phyloP scores from a whole-genome alignment of 2,888 invertebrate genomes.

The Labia minor region DNA sequence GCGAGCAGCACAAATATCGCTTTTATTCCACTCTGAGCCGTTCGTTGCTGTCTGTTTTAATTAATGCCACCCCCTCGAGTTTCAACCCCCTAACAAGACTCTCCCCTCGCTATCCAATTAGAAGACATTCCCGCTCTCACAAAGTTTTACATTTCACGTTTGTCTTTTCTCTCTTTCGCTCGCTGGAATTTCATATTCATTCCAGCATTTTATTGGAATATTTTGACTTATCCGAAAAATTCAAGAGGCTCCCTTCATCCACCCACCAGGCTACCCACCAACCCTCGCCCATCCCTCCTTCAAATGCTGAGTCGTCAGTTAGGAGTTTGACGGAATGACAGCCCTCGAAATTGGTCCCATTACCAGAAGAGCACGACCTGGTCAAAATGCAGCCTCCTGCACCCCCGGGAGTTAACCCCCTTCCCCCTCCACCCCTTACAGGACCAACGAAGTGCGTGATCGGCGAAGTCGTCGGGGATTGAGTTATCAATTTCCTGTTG shows the following conservation, averaged over 20 bases:
- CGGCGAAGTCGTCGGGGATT: background rate
- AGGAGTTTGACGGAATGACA: background rate
- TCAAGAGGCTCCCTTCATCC: background rate
- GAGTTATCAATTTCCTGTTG: background rate
- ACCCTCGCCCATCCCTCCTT: background rate
- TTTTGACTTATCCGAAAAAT: constrained; percentile 4
- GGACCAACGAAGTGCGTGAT: background rate
- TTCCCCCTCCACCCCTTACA: background rate
- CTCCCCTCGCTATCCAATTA: background rate
- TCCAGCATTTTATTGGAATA: constrained; percentile 13
- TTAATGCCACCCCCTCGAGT: background rate
- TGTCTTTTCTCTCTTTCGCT: background rate
- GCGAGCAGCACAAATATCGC: background rate
- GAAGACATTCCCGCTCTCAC: background rate
- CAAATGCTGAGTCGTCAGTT: background rate
- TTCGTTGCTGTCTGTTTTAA: constrained; percentile 8
- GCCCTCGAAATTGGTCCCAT: background rate
- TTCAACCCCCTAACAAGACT: constrained; percentile 13
- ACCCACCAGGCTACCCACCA: background rate
- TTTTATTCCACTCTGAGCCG: background rate
- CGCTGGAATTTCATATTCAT: constrained; percentile 2
- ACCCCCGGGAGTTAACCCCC: background rate
- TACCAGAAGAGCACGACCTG: background rate
- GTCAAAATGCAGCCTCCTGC: background rate
- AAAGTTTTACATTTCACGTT: constrained; percentile 13